These are phyloP conservation scores for Decapterus maruadsi DNA, from an alignment of 2,797 vertebrate species.

Conservation along the genomic window DNA sequence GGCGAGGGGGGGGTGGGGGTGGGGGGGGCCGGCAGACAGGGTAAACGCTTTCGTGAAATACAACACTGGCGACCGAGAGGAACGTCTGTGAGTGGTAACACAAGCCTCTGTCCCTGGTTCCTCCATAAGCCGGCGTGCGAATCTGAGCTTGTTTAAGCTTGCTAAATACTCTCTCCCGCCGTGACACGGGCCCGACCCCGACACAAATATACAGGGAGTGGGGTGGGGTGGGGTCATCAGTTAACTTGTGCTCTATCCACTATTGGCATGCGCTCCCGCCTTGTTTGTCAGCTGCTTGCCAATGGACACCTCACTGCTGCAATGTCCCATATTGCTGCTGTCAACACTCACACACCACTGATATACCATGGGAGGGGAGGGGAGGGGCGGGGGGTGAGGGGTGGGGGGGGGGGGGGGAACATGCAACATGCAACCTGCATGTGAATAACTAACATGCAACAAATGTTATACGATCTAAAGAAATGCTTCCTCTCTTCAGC, in stretches of 20 bases:
- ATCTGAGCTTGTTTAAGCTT: slow-evolving; percentile 82
- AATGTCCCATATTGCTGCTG: slow-evolving; percentile 73
- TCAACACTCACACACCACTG: slow-evolving; percentile 74
- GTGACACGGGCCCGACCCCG: slow-evolving; percentile 74
- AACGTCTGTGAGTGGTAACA: slow-evolving; percentile 66
- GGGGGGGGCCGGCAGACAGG: slow-evolving; percentile 35
- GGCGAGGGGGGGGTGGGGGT: slow-evolving; percentile 9
- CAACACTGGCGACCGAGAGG: slow-evolving; percentile 56
- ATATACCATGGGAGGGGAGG: slow-evolving; percentile 29
- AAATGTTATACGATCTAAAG: slow-evolving; percentile 42
- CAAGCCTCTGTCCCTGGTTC: slow-evolving; percentile 53
- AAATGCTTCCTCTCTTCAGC: slow-evolving; percentile 49
- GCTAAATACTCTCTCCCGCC: slow-evolving; percentile 71
- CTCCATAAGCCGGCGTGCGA: slow-evolving; percentile 58
- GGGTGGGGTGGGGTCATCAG: slow-evolving; percentile 77
- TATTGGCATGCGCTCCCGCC: slow-evolving; percentile 73
- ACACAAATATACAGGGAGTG: slow-evolving; percentile 71
- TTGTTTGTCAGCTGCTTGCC: slow-evolving; percentile 82
- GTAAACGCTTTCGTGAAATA: slow-evolving; percentile 60
- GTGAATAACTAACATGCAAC: slow-evolving; percentile 50
- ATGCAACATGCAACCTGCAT: slow-evolving; percentile 11
- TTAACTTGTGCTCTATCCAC: slow-evolving; percentile 71
- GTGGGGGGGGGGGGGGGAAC: too few species aligned
- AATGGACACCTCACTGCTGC: slow-evolving; percentile 73
- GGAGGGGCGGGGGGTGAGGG: slow-evolving; percentile 2